Conservation (phyloP, 2,113 vertebrate species). For the Anoplopoma fimbria region DNA sequence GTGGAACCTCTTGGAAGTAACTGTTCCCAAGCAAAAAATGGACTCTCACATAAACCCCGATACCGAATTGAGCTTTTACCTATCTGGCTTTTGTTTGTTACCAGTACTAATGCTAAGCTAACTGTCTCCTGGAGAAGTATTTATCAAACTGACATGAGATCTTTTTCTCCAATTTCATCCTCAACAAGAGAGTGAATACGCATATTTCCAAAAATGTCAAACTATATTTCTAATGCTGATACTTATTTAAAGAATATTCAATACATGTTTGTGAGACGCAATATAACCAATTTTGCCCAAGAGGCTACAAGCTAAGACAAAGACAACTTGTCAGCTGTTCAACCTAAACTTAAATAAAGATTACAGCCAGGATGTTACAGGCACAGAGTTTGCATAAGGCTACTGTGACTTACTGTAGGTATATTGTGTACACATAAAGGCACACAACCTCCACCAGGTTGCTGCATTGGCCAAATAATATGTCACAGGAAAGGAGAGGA, state of each 20-base stretch:
- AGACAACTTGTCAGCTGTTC: background rate
- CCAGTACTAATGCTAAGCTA: background rate
- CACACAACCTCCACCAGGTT: background rate
- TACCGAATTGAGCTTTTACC: no score
- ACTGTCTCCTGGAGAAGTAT: background rate
- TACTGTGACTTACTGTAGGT: background rate
- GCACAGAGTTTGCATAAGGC: background rate
- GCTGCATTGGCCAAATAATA: background rate
- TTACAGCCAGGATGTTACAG: background rate
- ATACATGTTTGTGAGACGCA: background rate
- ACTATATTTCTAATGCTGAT: background rate
- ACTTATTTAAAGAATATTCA: background rate
- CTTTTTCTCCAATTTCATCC: no score
- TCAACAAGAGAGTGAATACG: background rate
- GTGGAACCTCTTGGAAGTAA: no score
- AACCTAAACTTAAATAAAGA: background rate
- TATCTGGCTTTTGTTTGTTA: no score
- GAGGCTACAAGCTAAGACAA: background rate
- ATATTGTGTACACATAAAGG: background rate
- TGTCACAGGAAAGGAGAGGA: constrained; percentile 48
- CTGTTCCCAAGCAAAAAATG: no score
- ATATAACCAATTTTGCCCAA: background rate
- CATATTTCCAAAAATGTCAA: background rate
- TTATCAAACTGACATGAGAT: background rate
- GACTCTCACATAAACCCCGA: no score